Evolutionary conservation across 2,113 vertebrate genomes (phyloP), one percentile per base, ranked within the genome.

Genomic region (Bujurquina vittata): DNA sequence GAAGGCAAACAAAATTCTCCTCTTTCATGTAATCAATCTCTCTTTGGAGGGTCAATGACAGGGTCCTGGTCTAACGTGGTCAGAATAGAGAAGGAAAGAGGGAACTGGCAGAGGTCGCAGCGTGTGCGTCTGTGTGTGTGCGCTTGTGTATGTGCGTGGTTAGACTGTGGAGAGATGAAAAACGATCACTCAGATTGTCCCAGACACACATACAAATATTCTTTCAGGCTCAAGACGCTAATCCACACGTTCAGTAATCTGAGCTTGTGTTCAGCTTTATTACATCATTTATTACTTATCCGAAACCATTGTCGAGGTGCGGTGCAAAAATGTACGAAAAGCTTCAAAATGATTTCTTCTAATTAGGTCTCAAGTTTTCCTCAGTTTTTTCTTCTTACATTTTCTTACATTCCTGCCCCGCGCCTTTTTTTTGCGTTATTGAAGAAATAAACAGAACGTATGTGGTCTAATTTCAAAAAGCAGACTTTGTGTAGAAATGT

Each of bases 1-100:
- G 79, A 78, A 83, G 79, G 83, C 88, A 85, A 87, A 92, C 59
- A 88, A 93, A 93, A 91, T 87, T 75, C 81, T 88, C 83, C 31
- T 23, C 65, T 88, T 93, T 92, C 92, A 90, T 91, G 92, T 94
- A 88, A 94, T 94, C 93, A 93, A 93, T 94, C 94, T 94, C 87
- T 88, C 86, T 94, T 92, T 92, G 88, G 87, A 80, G 89, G 90
- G 81, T 90, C 88, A 88, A 77, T 49, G 87, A 91, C 92, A 76
- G 86, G 93, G 91, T 91, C 88, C 87, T 83, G 89, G 74, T 92
- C 84, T 62, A 85, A 91, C 86, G 87, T 93, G 92, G 91, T 84
- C 73, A 69, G 89, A 92, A 92, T 92, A 73, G 83, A 89, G 88
- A 92, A 83, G 69, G 57, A 11, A 11, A 60, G 85, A 31, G 74